Conservation (phyloP, 1,140 invertebrate genomes). For the Nymphalis io region DNA sequence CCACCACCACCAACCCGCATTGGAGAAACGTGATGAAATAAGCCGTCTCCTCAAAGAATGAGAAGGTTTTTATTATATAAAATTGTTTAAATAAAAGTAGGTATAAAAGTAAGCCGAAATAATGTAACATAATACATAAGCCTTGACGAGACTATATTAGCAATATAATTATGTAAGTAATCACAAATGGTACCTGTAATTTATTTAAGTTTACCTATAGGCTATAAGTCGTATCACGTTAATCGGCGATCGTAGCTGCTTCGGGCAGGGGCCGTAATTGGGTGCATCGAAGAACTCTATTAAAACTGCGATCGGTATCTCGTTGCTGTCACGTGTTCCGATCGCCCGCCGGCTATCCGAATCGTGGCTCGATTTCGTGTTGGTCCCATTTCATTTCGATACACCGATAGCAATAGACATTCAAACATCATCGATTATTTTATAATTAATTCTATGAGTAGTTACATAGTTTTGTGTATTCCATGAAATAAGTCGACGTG, state of each 20-base stretch:
- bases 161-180: too few relatives aligned
- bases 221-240: constrained; percentile 35
- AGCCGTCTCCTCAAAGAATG: too few relatives aligned
- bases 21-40: too few relatives aligned
- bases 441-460: not conserved
- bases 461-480: not conserved
- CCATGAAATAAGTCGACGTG: not conserved
- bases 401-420: constrained; percentile 18
- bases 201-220: constrained; percentile 25
- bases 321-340: constrained; percentile 62
- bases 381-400: constrained; percentile 18
- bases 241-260: constrained; percentile 34
- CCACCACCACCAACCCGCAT: too few relatives aligned
- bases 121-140: too few relatives aligned
- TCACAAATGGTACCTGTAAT: constrained; percentile 4
- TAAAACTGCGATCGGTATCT: constrained; percentile 64
- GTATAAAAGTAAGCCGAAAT: too few relatives aligned
- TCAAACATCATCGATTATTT: not conserved
- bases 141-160: too few relatives aligned
- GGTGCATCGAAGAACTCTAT: constrained; percentile 69
- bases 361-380: constrained; percentile 43
- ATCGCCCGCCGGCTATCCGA: constrained; percentile 57
- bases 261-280: constrained; percentile 50
- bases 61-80: too few relatives aligned
- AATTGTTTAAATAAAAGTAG: too few relatives aligned